phyloP scores from a whole-genome alignment of 2,113 vertebrate species.

The Tympanuchus pallidicinctus region DNA sequence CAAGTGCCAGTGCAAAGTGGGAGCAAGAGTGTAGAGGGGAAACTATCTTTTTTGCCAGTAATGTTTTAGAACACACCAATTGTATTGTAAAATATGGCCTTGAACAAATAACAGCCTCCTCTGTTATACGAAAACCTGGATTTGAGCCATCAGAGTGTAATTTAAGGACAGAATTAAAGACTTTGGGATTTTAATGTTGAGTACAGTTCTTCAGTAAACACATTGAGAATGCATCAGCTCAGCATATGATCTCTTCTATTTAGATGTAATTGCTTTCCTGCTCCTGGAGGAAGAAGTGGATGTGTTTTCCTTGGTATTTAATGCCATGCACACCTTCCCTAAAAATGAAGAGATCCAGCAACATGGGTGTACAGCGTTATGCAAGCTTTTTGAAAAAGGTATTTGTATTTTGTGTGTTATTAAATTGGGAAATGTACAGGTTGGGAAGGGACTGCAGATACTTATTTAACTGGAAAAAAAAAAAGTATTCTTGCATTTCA shows the following conservation, averaged over 20 bases:
- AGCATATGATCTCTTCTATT: slow-evolving; percentile 29
- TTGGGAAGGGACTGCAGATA: background rate
- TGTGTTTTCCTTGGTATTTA: slow-evolving; percentile 87
- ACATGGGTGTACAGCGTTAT: slow-evolving; percentile 87
- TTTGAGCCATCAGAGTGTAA: background rate
- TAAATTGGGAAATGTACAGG: background rate
- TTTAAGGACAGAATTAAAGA: background rate
- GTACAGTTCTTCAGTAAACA: background rate
- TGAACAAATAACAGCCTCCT: background rate
- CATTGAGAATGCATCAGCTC: background rate
- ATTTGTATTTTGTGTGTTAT: slow-evolving; percentile 11
- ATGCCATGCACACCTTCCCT: slow-evolving; percentile 87
- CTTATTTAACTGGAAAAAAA: background rate
- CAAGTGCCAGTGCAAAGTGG: background rate
- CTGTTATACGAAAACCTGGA: background rate
- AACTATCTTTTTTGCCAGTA: background rate
- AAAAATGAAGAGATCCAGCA: slow-evolving; percentile 87
- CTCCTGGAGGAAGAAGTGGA: slow-evolving; percentile 91
- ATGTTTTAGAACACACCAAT: background rate
- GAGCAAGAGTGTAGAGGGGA: background rate
- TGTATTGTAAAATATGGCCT: background rate
- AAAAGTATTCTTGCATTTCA: background rate
- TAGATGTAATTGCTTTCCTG: slow-evolving; percentile 83
- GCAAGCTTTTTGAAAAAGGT: slow-evolving; percentile 90
- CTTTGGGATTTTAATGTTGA: background rate